A percentile compares a stretch with the other conserved stretches of the same genome.
These are phyloP conservation scores for Gambusia affinis DNA, from an alignment of 2,113 vertebrate genomes.

Conservation along the genomic window DNA sequence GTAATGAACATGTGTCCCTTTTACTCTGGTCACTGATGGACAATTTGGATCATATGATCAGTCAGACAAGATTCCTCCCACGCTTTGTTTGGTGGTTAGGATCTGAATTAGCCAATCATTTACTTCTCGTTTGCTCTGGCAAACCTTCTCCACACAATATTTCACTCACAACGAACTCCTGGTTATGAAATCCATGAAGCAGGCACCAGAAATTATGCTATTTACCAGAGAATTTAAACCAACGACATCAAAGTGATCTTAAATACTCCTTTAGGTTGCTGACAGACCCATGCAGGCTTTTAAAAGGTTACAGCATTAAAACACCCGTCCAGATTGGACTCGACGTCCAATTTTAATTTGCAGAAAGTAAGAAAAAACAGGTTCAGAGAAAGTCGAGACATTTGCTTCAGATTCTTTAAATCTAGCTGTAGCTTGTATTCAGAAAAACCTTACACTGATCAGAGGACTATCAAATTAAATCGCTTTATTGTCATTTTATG, in stretches of 20 bases:
- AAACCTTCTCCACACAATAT: conserved; percentile 14
- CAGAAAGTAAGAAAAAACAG: no score
- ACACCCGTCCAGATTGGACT: no score
- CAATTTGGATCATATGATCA: conserved; percentile 60
- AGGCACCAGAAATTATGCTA: not conserved
- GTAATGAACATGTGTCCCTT: not conserved
- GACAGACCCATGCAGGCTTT: no score
- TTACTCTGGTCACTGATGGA: conserved; percentile 9
- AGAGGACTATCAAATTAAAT: not conserved
- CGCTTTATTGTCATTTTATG: not conserved
- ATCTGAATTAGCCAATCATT: conserved; percentile 66
- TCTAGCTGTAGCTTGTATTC: not conserved
- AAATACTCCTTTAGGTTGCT: no score
- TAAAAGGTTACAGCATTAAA: no score
- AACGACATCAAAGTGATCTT: not conserved
- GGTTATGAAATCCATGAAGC: conserved; percentile 28
- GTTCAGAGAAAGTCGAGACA: no score
- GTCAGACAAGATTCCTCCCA: conserved; percentile 32
- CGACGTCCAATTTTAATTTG: no score
- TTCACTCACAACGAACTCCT: conserved; percentile 10
- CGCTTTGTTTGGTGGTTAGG: conserved; percentile 43
- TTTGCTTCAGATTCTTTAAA: no score
- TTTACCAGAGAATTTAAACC: not conserved
- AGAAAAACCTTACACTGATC: not conserved
- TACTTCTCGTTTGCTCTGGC: conserved; percentile 59